Conservation (phyloP, 2,797 vertebrate genomes). For the Hafferia zeledoni region DNA sequence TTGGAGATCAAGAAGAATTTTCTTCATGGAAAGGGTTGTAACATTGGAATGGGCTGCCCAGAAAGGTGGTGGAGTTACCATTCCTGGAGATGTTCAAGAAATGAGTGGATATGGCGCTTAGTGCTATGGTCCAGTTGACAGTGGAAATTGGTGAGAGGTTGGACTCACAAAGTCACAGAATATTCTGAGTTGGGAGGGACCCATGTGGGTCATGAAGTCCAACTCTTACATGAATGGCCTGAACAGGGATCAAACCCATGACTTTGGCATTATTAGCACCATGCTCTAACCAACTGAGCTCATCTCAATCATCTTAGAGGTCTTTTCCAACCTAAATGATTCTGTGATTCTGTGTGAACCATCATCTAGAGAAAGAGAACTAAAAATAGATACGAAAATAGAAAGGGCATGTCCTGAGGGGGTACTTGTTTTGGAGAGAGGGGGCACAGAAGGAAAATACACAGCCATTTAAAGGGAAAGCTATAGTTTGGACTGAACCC, state of each 20-base stretch:
- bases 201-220: not conserved
- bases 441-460: not conserved
- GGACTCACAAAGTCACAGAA: not conserved
- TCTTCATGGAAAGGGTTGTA: not conserved
- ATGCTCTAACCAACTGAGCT: not conserved
- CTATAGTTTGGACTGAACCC: not conserved
- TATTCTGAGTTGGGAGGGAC: not conserved
- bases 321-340: not conserved
- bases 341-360: not conserved
- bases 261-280: not conserved
- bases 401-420: accelerated
- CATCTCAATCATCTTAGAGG: not conserved
- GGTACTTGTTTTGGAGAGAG: not conserved
- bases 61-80: not conserved
- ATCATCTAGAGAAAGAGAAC: not conserved
- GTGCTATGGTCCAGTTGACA: not conserved
- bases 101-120: not conserved
- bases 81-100: not conserved
- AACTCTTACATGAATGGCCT: not conserved
- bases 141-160: accelerated
- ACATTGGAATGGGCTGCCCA: not conserved
- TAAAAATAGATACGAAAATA: not conserved
- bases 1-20: too few species aligned
- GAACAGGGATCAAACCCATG: not conserved
- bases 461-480: not conserved